These are phyloP conservation scores for Gallinago stenura DNA, from an alignment of 2,797 vertebrate genomes.

Conservation along the genomic window DNA sequence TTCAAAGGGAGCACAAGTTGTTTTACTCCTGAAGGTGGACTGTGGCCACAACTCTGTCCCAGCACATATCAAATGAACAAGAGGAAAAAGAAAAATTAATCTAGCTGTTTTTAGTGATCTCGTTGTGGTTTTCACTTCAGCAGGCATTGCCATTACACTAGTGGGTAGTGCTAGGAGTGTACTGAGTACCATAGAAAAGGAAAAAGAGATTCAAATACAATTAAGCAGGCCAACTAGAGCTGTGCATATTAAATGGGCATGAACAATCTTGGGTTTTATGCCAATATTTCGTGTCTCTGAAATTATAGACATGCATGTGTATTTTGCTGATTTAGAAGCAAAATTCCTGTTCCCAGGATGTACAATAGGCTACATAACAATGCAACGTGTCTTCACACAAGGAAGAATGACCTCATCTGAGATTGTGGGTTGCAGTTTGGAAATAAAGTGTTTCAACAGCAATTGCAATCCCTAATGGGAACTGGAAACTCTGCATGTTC, in stretches of 20 bases:
- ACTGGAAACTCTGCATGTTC: neutral
- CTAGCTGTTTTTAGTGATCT: neutral
- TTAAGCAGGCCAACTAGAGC: neutral
- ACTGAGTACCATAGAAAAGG: neutral
- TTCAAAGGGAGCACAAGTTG: neutral
- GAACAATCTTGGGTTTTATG: neutral
- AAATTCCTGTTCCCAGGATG: neutral
- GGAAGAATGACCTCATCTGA: constrained; percentile 21
- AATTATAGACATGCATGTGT: neutral
- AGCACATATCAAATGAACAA: neutral
- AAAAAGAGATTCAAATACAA: neutral
- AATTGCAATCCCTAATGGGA: neutral
- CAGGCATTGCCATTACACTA: neutral
- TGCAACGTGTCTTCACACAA: constrained; percentile 6
- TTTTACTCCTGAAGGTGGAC: neutral
- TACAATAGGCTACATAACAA: neutral
- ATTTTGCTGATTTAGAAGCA: constrained; percentile 9
- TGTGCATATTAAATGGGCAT: neutral
- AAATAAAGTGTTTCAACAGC: constrained; percentile 43
- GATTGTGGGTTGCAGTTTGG: neutral
- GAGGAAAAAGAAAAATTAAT: neutral
- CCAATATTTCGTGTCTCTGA: neutral
- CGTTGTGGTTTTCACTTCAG: neutral
- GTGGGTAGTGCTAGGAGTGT: neutral
- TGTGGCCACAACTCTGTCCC: neutral